Conservation (phyloP, 2,797 vertebrate species). For the Danio aesculapii region DNA sequence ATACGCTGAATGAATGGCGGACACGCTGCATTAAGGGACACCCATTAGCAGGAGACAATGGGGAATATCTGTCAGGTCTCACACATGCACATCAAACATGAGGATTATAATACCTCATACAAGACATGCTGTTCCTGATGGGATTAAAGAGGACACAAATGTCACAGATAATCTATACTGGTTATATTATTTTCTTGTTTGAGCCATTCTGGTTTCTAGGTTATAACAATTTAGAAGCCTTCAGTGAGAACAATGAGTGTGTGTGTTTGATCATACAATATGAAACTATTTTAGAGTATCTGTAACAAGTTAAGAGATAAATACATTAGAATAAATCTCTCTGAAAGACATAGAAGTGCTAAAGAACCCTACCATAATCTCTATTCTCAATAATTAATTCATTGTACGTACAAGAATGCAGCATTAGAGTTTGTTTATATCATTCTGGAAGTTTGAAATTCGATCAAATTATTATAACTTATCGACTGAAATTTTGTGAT, state of each 20-base stretch:
- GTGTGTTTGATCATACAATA: background rate
- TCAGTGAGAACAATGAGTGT: background rate
- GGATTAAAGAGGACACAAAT: conserved; percentile 14
- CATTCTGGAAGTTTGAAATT: too few relatives aligned
- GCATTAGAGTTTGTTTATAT: too few relatives aligned
- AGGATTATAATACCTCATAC: conserved; percentile 21
- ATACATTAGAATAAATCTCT: background rate
- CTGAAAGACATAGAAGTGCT: background rate
- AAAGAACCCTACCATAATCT: background rate
- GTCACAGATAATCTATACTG: conserved; percentile 24
- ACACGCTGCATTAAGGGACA: conserved; percentile 58
- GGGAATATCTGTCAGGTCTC: conserved; percentile 51
- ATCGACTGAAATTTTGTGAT: too few relatives aligned
- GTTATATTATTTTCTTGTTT: conserved; percentile 4
- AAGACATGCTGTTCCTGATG: conserved; percentile 8
- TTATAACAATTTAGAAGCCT: conserved; percentile 1
- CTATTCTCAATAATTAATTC: background rate
- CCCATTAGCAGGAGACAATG: conserved; percentile 54
- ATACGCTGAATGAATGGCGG: conserved; percentile 56
- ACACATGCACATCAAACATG: conserved; percentile 17
- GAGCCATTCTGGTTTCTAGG: background rate
- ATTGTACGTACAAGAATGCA: background rate
- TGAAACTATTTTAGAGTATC: conserved; percentile 1
- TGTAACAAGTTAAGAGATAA: background rate
- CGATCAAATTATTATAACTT: too few relatives aligned